Conservation (phyloP, 1,140 invertebrate genomes). For the Zaprionus kolodkinae region DNA sequence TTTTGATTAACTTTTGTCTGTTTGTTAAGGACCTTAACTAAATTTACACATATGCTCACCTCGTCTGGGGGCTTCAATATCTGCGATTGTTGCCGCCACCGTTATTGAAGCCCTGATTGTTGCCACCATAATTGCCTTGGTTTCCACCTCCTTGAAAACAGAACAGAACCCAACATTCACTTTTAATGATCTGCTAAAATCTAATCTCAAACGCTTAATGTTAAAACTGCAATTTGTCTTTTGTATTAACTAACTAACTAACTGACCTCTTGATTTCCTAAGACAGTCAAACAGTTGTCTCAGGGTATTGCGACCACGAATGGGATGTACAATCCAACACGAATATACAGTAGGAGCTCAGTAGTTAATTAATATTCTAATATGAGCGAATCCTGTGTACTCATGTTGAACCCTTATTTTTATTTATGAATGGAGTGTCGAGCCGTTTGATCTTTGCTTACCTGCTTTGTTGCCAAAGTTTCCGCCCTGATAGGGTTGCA, state of each 20-base stretch:
- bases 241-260: conserved; percentile 25
- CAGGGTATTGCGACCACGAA: conserved; percentile 29
- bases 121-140: conserved; percentile 86
- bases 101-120: conserved; percentile 84
- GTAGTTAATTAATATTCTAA: neutral
- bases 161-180: conserved; percentile 43
- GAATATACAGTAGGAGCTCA: conserved; percentile 57
- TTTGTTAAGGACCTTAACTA: conserved; percentile 58
- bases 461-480: conserved; percentile 76
- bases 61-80: conserved; percentile 76
- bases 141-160: conserved; percentile 75
- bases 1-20: conserved; percentile 23
- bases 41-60: conserved; percentile 60
- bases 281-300: conserved; percentile 53
- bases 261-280: conserved; percentile 34
- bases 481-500: conserved; percentile 86
- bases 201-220: conserved; percentile 8
- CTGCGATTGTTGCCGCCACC: conserved; percentile 85
- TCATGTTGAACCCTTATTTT: neutral
- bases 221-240: conserved; percentile 27
- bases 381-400: conserved; percentile 68
- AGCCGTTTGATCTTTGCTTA: conserved; percentile 85
- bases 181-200: conserved; percentile 27
- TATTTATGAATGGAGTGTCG: conserved; percentile 49
- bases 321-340: neutral